These are phyloP conservation scores for Eupristina koningsbergeri DNA, from an alignment of 1,140 invertebrate species.

Conservation along the genomic window DNA sequence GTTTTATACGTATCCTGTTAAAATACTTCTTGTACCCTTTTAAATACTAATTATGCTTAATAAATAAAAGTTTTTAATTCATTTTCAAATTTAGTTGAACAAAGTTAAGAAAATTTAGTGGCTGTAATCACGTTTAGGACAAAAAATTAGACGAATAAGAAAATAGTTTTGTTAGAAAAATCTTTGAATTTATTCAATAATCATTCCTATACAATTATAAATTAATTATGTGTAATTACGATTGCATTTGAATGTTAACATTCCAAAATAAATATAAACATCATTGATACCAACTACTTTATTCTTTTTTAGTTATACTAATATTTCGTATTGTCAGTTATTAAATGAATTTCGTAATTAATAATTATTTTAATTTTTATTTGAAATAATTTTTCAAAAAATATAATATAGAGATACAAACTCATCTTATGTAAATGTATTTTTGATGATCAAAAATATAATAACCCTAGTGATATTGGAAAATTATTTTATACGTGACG, in stretches of 20 bases:
- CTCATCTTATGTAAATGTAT: background rate
- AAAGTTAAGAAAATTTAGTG: background rate
- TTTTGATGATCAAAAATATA: slow-evolving; percentile 11
- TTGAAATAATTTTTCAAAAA: background rate
- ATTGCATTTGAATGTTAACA: slow-evolving; percentile 42
- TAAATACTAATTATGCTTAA: slow-evolving; percentile 3
- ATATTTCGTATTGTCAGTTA: background rate
- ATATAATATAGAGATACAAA: background rate
- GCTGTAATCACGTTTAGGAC: slow-evolving; percentile 15
- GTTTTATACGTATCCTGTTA: background rate
- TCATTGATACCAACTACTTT: background rate
- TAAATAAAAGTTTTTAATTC: background rate
- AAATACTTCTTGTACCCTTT: slow-evolving; percentile 17
- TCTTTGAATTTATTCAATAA: slow-evolving; percentile 34
- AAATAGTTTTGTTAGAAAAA: slow-evolving; percentile 10
- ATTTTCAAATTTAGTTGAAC: slow-evolving; percentile 10
- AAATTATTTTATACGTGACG: slow-evolving; percentile 18
- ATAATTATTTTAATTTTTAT: background rate
- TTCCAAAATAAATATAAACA: slow-evolving; percentile 32
- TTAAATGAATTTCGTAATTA: background rate
- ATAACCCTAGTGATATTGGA: background rate
- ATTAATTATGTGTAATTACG: background rate
- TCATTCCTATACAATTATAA: slow-evolving; percentile 41
- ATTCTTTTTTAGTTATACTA: background rate
- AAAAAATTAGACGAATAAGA: slow-evolving; percentile 1